phyloP scores from a whole-genome alignment of 1,140 invertebrate genomes.

The Drosophila repletoides region DNA sequence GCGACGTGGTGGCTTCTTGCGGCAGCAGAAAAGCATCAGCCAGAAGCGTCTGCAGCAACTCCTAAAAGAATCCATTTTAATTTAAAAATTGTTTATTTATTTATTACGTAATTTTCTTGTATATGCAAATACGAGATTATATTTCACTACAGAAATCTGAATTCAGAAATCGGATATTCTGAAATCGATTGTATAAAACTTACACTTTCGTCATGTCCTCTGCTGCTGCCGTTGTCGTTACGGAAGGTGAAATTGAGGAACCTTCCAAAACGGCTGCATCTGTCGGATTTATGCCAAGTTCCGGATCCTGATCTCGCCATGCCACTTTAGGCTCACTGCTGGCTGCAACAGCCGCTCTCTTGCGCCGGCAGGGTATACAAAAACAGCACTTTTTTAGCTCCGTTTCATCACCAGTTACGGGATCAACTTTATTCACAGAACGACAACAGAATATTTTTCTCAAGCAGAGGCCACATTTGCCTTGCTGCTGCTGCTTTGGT shows the following conservation, averaged over 20 bases:
- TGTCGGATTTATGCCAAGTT: slow-evolving; percentile 65
- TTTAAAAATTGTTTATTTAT: not conserved
- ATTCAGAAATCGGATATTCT: too few species aligned
- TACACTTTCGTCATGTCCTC: slow-evolving; percentile 46
- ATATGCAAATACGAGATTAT: too few species aligned
- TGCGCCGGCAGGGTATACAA: slow-evolving; percentile 75
- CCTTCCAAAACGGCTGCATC: slow-evolving; percentile 76
- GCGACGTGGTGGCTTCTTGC: slow-evolving; percentile 79
- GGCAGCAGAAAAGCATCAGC: slow-evolving; percentile 70
- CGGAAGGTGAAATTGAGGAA: slow-evolving; percentile 48
- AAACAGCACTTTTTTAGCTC: slow-evolving; percentile 74
- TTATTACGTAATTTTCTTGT: not conserved
- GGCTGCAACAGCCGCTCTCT: not conserved
- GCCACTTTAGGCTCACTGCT: slow-evolving; percentile 45
- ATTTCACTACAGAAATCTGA: too few species aligned
- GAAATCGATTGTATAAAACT: too few species aligned
- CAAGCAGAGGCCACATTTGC: slow-evolving; percentile 70
- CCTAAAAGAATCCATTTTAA: slow-evolving; percentile 24
- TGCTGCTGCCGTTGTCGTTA: slow-evolving; percentile 35
- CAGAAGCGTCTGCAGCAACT: slow-evolving; percentile 76
- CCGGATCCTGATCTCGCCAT: slow-evolving; percentile 81
- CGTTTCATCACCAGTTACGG: slow-evolving; percentile 71
- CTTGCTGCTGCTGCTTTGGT: slow-evolving; percentile 41
- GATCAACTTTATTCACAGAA: slow-evolving; percentile 76
- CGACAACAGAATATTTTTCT: slow-evolving; percentile 80